phyloP scores from a whole-genome alignment of 2,113 vertebrate species.

The Tetraodon nigroviridis region DNA sequence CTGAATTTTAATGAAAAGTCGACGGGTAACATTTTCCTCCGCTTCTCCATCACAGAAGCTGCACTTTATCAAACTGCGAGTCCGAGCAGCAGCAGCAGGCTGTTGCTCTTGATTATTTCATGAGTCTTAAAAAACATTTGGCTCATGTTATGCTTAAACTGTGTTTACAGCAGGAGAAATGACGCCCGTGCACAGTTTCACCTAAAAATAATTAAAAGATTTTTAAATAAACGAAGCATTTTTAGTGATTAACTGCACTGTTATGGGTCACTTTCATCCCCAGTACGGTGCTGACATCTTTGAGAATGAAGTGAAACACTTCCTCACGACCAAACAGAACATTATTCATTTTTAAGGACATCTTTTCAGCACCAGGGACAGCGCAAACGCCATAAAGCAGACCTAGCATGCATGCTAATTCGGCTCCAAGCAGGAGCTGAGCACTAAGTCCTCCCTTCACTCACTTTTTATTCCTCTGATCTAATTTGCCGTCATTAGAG shows the following conservation, averaged over 20 bases:
- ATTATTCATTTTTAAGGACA: conserved; percentile 51
- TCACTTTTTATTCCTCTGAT: conserved; percentile 20
- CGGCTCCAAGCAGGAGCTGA: conserved; percentile 38
- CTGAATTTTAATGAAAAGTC: conserved; percentile 61
- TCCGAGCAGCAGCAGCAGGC: not conserved
- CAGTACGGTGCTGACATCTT: conserved; percentile 36
- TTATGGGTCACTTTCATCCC: not conserved
- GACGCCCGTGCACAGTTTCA: not conserved
- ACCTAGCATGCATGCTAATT: conserved; percentile 54
- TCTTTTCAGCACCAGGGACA: conserved; percentile 61
- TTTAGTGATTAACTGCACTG: conserved; percentile 5
- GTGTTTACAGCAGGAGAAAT: too few relatives aligned
- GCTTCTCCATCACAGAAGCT: conserved; percentile 20
- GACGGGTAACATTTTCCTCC: conserved; percentile 40
- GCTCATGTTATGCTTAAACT: not conserved
- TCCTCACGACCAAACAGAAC: conserved; percentile 43
- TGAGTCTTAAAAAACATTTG: not conserved
- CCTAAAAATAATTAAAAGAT: not conserved
- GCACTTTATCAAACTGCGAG: conserved; percentile 15
- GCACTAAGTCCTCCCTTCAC: conserved; percentile 34
- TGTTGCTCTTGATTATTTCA: conserved; percentile 2
- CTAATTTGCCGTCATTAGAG: conserved; percentile 46
- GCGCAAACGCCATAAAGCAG: conserved; percentile 51
- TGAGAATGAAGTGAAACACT: conserved; percentile 18
- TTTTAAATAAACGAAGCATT: too few relatives aligned